Evolutionary conservation across 2,797 vertebrate species (phyloP), one percentile per base, ranked within the genome.

Genomic region (Heliangelus exortis): DNA sequence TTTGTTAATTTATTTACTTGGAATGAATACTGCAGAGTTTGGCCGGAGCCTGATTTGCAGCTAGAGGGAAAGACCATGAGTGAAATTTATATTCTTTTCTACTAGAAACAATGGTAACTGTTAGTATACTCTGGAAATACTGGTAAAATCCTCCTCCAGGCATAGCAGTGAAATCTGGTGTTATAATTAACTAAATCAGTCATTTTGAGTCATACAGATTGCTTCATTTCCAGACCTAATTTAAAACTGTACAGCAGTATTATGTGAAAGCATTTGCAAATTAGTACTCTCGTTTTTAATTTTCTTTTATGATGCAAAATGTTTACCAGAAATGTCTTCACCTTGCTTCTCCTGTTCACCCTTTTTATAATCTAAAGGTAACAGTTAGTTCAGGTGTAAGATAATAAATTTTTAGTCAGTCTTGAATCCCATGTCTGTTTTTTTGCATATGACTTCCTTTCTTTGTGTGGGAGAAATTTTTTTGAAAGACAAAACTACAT

Each of bases 71-170:
- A 86, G 25, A n/a, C 17, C 2, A 3, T 51, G 18, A 68, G 13
- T 48, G 39, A 92, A 91, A 91, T 34, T 82, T 15, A 73, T 58
- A 67, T n/a, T 7, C 3, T 79, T 87, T 84, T 63, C 22, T 71
- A 76, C 47, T 88, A 71, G 26, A 88, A 95, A 84, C 89, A 91
- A 91, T 84, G 33, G 73, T 73, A 90, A 92, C 33, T 63, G 1
- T 59, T 91, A 88, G 53, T 22, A 91, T 94, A 76, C 16, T 71
- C 28, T 80, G 43, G 43, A 94, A 93, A 45, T 62, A 81, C 45
- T 79, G 34, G 72, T 76, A 85, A 83, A 85, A 47, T 41, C 34
- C 25, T 59, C 7, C 11, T 72, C 43, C n/a, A 66, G 43, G 50
- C 14, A 10, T 10, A 72, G 25, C 9, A 53, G 8, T 36, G 54